These are phyloP conservation scores for Sinopyrophorus schimmeli DNA, from an alignment of 2,888 invertebrate species.

Conservation along the genomic window DNA sequence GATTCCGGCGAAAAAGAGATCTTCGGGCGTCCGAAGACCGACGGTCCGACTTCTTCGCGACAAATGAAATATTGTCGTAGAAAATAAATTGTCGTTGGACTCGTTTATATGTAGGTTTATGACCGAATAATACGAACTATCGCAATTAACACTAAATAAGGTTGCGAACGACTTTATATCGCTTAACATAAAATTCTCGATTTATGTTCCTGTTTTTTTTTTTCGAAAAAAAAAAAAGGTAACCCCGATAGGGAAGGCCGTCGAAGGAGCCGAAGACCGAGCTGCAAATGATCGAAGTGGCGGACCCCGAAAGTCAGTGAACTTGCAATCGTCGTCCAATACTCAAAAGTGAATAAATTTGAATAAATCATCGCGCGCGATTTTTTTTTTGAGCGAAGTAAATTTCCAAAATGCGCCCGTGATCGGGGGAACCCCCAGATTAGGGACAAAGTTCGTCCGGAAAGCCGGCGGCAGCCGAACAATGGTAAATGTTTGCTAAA, in stretches of 20 bases:
- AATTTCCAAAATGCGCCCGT: too few relatives aligned
- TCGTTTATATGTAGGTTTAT: slow-evolving; percentile 32
- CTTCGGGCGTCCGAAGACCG: slow-evolving; percentile 2
- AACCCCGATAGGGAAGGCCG: too few relatives aligned
- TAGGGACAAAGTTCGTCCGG: too few relatives aligned
- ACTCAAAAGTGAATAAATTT: slow-evolving; percentile 13
- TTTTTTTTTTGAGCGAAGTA: too few relatives aligned
- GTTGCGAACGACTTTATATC: slow-evolving; percentile 23
- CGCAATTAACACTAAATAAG: slow-evolving; percentile 29
- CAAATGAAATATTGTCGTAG: slow-evolving; percentile 18
- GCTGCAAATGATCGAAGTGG: too few relatives aligned
- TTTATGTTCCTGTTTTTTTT: slow-evolving; percentile 23
- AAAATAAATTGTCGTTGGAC: slow-evolving; percentile 24
- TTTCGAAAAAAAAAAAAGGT: too few relatives aligned
- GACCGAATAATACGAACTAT: slow-evolving; percentile 31
- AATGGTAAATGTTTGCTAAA: slow-evolving; percentile 21
- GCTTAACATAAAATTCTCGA: slow-evolving; percentile 22
- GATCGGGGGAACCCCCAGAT: too few relatives aligned
- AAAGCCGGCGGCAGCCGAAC: slow-evolving; percentile 5
- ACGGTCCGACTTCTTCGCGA: slow-evolving; percentile 8
- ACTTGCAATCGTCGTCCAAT: slow-evolving; percentile 12
- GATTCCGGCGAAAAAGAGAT: neutral
- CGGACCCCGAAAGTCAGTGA: slow-evolving; percentile 14
- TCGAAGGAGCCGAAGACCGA: too few relatives aligned
- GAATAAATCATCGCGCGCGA: slow-evolving; percentile 1